These are phyloP conservation scores for Cotesia congregata DNA, from an alignment of 2,888 invertebrate genomes.

Conservation along the genomic window DNA sequence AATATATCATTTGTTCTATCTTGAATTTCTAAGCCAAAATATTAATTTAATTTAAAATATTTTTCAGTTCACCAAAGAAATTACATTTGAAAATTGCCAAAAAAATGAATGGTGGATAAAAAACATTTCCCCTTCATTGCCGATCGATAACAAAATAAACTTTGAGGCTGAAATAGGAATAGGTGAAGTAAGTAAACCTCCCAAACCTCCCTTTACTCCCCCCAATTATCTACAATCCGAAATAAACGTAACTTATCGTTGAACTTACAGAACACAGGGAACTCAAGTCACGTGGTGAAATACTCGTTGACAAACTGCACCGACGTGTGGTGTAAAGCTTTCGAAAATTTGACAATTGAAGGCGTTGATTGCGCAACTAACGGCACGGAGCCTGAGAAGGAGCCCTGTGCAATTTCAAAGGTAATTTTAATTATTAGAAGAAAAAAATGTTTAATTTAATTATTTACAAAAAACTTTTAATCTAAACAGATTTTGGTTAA, in stretches of 20 bases:
- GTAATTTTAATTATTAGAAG: not conserved
- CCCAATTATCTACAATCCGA: not conserved
- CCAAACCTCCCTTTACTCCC: not conserved
- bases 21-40: no score
- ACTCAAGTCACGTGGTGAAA: slow-evolving; percentile 34
- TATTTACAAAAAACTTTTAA: not conserved
- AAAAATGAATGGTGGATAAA: slow-evolving; percentile 39
- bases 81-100: slow-evolving; percentile 40
- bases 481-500: not conserved
- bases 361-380: slow-evolving; percentile 30
- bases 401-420: slow-evolving; percentile 37
- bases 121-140: slow-evolving; percentile 34
- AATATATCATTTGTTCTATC: no score
- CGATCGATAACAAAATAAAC: slow-evolving; percentile 29
- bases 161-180: slow-evolving; percentile 36
- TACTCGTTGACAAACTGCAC: slow-evolving; percentile 39
- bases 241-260: not conserved
- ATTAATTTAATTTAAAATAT: not conserved
- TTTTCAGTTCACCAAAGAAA: slow-evolving; percentile 41
- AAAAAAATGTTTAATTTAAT: not conserved
- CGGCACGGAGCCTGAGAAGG: slow-evolving; percentile 27
- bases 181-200: slow-evolving; percentile 32
- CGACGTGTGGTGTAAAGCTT: slow-evolving; percentile 33
- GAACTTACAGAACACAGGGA: slow-evolving; percentile 32
- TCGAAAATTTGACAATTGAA: slow-evolving; percentile 26